These are phyloP conservation scores for Cyrtonyx montezumae DNA, from an alignment of 2,113 vertebrate species.

Conservation along the genomic window DNA sequence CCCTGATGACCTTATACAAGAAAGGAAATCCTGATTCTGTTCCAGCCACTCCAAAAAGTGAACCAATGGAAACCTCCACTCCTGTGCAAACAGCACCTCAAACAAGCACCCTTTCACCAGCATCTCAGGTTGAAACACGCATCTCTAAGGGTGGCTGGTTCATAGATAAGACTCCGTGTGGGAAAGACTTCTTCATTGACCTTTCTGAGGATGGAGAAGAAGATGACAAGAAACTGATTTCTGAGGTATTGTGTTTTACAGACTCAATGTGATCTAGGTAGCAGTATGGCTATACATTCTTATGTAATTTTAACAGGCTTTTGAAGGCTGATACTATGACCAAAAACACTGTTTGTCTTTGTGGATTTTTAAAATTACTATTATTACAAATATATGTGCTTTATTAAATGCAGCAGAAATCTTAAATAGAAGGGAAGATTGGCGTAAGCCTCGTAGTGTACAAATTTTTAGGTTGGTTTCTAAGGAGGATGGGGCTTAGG, in stretches of 20 bases:
- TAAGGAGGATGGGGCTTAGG: not conserved
- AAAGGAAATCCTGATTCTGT: slow-evolving; percentile 78
- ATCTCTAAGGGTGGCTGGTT: slow-evolving; percentile 84
- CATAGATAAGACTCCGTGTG: slow-evolving; percentile 81
- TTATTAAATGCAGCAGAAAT: not conserved
- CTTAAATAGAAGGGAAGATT: not conserved
- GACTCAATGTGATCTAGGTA: not conserved
- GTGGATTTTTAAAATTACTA: not conserved
- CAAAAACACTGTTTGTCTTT: not conserved
- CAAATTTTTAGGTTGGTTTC: not conserved
- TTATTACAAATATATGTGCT: not conserved
- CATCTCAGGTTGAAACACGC: not conserved
- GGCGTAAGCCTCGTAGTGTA: not conserved
- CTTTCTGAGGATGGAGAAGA: slow-evolving; percentile 79
- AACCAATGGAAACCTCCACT: not conserved
- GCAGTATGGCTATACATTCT: not conserved
- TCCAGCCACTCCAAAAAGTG: slow-evolving; percentile 55
- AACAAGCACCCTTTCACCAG: not conserved
- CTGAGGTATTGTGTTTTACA: slow-evolving; percentile 65
- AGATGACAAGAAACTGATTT: slow-evolving; percentile 15
- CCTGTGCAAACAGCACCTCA: not conserved
- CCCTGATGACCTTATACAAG: slow-evolving; percentile 89
- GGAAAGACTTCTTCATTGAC: slow-evolving; percentile 79
- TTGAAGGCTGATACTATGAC: not conserved
- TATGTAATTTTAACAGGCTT: not conserved